A percentile compares a stretch with the other conserved stretches of the same genome.
phyloP scores from a whole-genome alignment of 2,113 vertebrate species.

The Odontophorus gujanensis region DNA sequence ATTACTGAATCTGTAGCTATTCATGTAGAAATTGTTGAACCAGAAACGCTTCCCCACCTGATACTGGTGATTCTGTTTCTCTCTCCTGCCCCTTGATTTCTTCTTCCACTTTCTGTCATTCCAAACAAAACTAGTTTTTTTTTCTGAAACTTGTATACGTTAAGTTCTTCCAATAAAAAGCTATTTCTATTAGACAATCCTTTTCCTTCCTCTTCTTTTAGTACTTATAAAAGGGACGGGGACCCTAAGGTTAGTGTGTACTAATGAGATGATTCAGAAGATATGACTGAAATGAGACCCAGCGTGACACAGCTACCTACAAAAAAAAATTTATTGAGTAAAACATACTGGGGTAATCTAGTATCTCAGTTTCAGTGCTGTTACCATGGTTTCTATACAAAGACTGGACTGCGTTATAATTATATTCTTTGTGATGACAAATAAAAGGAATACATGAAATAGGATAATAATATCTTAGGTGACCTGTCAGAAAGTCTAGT shows the following conservation, averaged over 20 bases:
- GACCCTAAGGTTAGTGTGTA: slow-evolving; percentile 36
- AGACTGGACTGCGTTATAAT: slow-evolving; percentile 64
- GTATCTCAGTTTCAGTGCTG: slow-evolving; percentile 68
- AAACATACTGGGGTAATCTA: slow-evolving; percentile 64
- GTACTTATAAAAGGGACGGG: slow-evolving; percentile 12
- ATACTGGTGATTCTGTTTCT: neutral
- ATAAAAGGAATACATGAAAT: slow-evolving; percentile 65
- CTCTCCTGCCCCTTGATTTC: neutral
- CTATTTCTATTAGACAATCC: neutral
- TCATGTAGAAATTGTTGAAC: neutral
- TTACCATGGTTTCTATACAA: slow-evolving; percentile 81
- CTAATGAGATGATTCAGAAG: slow-evolving; percentile 44
- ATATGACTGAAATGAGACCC: slow-evolving; percentile 35
- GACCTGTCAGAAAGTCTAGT: slow-evolving; percentile 39
- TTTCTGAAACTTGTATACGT: neutral
- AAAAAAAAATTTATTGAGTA: slow-evolving; percentile 46
- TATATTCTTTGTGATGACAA: slow-evolving; percentile 67
- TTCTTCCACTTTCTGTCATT: neutral
- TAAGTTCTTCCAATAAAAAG: neutral
- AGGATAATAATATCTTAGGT: slow-evolving; percentile 70
- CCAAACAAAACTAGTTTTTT: neutral
- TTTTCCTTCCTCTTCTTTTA: neutral
- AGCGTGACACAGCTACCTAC: slow-evolving; percentile 35
- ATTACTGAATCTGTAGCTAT: neutral
- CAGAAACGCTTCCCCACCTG: neutral